Conservation (phyloP, 2,888 invertebrate genomes). For the Sarcophaga caerulescens region DNA sequence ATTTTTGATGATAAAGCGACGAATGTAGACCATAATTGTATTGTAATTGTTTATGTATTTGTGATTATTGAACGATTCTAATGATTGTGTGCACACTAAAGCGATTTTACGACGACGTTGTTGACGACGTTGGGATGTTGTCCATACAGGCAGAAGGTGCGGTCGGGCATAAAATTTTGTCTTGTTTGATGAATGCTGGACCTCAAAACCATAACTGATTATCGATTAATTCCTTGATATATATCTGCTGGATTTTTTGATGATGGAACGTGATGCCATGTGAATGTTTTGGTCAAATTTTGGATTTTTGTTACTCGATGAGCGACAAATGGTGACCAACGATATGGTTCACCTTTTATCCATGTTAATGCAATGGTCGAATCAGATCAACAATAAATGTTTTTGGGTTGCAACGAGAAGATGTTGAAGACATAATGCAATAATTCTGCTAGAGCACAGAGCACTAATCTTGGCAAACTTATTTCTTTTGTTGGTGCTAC, state of each 20-base stretch:
- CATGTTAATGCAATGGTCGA: constrained; percentile 28
- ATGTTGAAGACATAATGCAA: constrained; percentile 14
- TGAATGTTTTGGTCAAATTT: neutral
- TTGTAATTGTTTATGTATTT: constrained; percentile 13
- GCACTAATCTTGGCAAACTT: constrained; percentile 10
- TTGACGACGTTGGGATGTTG: too few species aligned
- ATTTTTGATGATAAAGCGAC: neutral
- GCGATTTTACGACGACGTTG: neutral
- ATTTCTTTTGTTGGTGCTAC: constrained; percentile 21
- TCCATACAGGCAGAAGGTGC: neutral
- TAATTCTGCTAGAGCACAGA: neutral
- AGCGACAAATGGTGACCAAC: constrained; percentile 11
- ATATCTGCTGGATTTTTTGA: constrained; percentile 28
- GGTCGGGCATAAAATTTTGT: neutral
- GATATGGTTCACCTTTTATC: constrained; percentile 19
- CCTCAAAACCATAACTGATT: constrained; percentile 29
- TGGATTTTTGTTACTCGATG: constrained; percentile 39
- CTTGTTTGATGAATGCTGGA: neutral
- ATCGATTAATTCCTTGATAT: neutral
- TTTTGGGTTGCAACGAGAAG: neutral
- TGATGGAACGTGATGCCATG: constrained; percentile 22
- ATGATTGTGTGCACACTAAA: neutral
- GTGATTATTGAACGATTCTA: neutral
- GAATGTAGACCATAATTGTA: neutral
- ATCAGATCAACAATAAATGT: constrained; percentile 28